Conservation (phyloP, 1,140 invertebrate genomes). For the Diabrotica undecimpunctata region DNA sequence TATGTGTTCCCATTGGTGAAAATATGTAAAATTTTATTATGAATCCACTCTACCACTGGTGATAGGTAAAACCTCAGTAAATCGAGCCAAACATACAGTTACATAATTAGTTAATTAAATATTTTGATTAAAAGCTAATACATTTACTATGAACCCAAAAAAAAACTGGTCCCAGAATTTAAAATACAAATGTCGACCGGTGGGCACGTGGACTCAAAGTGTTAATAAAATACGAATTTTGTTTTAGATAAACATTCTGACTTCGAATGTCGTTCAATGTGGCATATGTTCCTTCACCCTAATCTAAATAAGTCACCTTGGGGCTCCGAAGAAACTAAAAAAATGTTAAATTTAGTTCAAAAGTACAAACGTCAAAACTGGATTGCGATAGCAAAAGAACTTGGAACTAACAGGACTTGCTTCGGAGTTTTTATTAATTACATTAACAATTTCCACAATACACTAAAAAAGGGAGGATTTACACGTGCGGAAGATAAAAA, state of each 20-base stretch:
- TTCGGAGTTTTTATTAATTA: slow-evolving; percentile 67
- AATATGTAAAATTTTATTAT: no score
- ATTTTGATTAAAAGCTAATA: no score
- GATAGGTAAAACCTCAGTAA: no score
- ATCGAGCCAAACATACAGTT: no score
- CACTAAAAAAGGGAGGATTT: slow-evolving; percentile 51
- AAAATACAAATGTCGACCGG: no score
- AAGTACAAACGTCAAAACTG: slow-evolving; percentile 58
- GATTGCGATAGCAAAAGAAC: slow-evolving; percentile 56
- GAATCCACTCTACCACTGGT: no score
- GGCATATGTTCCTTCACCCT: slow-evolving; percentile 65
- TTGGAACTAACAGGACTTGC: slow-evolving; percentile 56
- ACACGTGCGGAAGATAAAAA: slow-evolving; percentile 57
- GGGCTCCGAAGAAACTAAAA: slow-evolving; percentile 55
- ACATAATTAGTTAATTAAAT: no score
- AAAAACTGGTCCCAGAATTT: no score
- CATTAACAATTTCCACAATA: slow-evolving; percentile 50
- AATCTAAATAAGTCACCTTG: slow-evolving; percentile 60
- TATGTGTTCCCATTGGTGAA: no score
- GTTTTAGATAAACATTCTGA: slow-evolving; percentile 13
- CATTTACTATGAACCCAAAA: no score
- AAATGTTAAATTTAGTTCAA: slow-evolving; percentile 50
- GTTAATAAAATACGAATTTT: no score
- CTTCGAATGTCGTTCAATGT: slow-evolving; percentile 57
- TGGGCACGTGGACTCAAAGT: no score